phyloP scores from a whole-genome alignment of 2,888 invertebrate genomes.

The Leucophora obtusa region DNA sequence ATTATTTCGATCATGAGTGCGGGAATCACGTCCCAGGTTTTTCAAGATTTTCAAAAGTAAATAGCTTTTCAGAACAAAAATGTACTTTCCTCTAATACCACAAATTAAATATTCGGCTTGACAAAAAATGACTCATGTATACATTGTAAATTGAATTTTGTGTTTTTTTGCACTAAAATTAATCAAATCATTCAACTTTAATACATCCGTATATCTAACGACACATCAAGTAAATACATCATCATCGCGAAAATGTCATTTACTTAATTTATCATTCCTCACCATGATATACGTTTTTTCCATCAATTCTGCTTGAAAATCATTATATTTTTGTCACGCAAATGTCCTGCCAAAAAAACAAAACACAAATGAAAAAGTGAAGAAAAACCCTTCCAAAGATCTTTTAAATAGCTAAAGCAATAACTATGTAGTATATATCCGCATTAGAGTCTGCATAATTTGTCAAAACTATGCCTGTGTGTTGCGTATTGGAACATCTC shows the following conservation, averaged over 20 bases:
- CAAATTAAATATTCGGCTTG: too few species aligned
- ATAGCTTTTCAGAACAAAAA: too few species aligned
- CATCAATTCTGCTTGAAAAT: not conserved
- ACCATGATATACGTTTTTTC: conserved; percentile 1
- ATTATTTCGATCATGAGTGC: too few species aligned
- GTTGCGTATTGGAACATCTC: conserved; percentile 25
- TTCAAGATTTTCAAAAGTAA: too few species aligned
- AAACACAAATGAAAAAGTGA: not conserved
- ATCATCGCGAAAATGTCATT: conserved; percentile 36
- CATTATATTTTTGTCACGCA: conserved; percentile 16
- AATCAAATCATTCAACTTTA: too few species aligned
- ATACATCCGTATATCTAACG: too few species aligned
- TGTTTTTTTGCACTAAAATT: too few species aligned
- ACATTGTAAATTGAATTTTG: too few species aligned
- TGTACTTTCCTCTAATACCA: too few species aligned
- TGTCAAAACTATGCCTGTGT: conserved; percentile 50
- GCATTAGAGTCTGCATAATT: conserved; percentile 57
- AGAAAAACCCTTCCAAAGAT: not conserved
- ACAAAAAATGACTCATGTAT: too few species aligned
- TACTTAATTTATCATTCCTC: conserved; percentile 30
- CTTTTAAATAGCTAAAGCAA: not conserved
- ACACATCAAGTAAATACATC: not conserved
- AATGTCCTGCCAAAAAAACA: conserved; percentile 56
- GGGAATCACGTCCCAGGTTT: too few species aligned
- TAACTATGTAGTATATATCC: conserved; percentile 36